phyloP scores from a whole-genome alignment of 2,797 vertebrate species.

The Pipistrellus kuhlii region DNA sequence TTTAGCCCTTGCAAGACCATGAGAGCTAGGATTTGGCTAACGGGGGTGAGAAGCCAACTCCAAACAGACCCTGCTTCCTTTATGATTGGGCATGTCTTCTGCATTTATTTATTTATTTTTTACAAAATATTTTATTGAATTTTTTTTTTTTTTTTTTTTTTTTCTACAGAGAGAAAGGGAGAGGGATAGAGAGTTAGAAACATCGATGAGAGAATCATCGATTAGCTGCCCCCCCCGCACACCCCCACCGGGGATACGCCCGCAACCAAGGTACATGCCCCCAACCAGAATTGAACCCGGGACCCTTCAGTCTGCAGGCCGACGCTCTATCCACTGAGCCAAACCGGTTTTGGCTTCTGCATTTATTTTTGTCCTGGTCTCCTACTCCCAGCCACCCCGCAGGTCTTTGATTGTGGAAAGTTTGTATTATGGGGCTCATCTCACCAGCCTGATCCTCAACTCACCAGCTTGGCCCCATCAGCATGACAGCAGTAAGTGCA shows the following conservation, averaged over 20 bases:
- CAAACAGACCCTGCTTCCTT: background rate
- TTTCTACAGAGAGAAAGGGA: too few species aligned
- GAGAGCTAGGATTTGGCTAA: background rate
- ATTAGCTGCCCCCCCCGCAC: too few species aligned
- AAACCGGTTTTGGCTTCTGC: background rate
- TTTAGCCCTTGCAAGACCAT: background rate
- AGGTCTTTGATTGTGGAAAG: background rate
- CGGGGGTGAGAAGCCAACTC: background rate
- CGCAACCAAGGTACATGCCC: too few species aligned
- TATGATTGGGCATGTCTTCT: background rate
- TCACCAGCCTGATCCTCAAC: background rate
- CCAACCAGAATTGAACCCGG: too few species aligned
- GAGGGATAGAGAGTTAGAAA: too few species aligned
- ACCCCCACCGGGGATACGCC: too few species aligned
- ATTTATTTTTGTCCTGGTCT: background rate
- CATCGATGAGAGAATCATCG: too few species aligned
- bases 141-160: too few species aligned
- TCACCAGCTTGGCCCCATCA: background rate
- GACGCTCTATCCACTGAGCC: too few species aligned
- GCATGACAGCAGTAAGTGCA: background rate
- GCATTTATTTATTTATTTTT: background rate
- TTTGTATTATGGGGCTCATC: background rate
- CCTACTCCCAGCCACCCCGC: too few species aligned
- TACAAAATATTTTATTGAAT: too few species aligned
- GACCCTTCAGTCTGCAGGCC: too few species aligned